Conservation (phyloP, 2,113 vertebrate species). For the Prionailurus viverrinus region DNA sequence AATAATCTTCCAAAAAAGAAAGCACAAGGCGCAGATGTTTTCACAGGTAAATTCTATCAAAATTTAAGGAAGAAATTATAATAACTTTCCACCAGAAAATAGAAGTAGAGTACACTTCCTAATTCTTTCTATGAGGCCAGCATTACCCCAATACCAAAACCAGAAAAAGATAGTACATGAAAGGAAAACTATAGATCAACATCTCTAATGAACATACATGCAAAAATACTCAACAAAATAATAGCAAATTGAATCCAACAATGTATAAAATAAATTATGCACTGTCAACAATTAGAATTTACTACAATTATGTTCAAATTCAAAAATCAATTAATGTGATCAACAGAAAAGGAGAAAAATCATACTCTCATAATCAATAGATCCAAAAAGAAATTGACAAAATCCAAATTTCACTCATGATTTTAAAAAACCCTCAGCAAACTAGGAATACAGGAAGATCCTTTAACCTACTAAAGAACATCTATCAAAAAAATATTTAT, state of each 20-base stretch:
- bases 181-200: not conserved
- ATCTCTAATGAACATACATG: not conserved
- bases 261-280: not conserved
- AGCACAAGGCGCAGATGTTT: not conserved
- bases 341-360: not conserved
- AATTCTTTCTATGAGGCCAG: not conserved
- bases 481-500: not conserved
- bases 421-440: not conserved
- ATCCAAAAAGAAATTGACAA: not conserved
- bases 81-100: not conserved
- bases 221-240: not conserved
- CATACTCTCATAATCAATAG: not conserved
- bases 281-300: not conserved
- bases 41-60: not conserved
- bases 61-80: not conserved
- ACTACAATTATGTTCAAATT: not conserved
- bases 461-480: not conserved
- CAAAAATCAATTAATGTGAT: not conserved
- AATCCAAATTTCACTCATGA: not conserved
- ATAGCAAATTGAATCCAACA: not conserved
- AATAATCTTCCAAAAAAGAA: not conserved
- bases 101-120: not conserved
- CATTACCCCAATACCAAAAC: not conserved
- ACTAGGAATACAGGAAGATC: not conserved
- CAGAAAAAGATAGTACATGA: not conserved